Percentiles rank a stretch among this genome's conserved stretches.
These are phyloP conservation scores for Lemur catta DNA, from an alignment of 2,797 vertebrate genomes.

Conservation along the genomic window DNA sequence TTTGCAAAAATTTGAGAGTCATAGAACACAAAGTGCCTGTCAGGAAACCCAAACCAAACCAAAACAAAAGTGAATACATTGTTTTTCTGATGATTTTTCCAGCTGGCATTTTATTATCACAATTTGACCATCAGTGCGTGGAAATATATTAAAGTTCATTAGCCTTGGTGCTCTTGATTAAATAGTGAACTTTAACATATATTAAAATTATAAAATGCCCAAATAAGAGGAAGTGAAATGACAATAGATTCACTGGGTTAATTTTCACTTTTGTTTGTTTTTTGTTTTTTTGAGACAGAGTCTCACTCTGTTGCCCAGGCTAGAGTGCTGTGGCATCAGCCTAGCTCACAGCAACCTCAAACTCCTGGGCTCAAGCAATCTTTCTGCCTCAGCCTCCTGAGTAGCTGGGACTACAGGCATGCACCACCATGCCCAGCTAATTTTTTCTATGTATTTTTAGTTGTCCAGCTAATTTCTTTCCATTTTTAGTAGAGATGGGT, in stretches of 20 bases:
- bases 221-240: slow-evolving; percentile 4
- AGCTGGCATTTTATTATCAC: background rate
- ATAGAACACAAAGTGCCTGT: background rate
- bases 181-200: background rate
- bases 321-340: too few species aligned
- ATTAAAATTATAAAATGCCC: background rate
- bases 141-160: background rate
- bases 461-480: too few species aligned
- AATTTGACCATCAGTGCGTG: background rate
- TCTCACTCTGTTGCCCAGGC: too few species aligned
- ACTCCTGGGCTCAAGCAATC: too few species aligned
- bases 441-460: too few species aligned
- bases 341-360: too few species aligned
- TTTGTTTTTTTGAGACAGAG: too few species aligned
- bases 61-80: background rate
- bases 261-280: background rate
- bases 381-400: too few species aligned
- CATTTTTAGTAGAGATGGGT: too few species aligned
- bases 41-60: background rate
- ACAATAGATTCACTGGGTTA: background rate
- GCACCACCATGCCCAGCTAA: too few species aligned
- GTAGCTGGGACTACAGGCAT: too few species aligned
- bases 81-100: background rate
- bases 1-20: background rate
- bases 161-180: background rate